Conservation (phyloP, 2,888 invertebrate species). For the Liodrosophila aerea region DNA sequence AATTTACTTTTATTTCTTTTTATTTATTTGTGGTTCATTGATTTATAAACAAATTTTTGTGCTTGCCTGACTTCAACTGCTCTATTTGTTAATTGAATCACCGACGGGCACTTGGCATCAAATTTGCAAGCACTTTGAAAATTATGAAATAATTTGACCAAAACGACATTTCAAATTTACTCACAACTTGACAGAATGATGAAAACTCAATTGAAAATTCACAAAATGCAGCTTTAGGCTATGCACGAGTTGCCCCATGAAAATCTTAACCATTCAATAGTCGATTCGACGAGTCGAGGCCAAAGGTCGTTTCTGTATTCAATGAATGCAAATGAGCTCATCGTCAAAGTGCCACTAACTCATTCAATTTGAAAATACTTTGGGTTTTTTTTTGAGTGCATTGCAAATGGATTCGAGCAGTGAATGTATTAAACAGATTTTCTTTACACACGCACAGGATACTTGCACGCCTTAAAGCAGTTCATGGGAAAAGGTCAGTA, state of each 20-base stretch:
- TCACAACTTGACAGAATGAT: slow-evolving; percentile 1
- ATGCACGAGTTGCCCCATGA: background rate
- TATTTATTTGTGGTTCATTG: slow-evolving; percentile 1
- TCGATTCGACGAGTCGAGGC: background rate
- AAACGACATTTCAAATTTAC: slow-evolving; percentile 1
- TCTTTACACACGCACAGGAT: slow-evolving; percentile 2
- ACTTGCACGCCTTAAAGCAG: slow-evolving; percentile 7
- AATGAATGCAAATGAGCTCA: slow-evolving; percentile 30
- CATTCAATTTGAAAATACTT: slow-evolving; percentile 14
- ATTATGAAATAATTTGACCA: slow-evolving; percentile 1
- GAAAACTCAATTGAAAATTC: slow-evolving; percentile 8
- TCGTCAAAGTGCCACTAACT: slow-evolving; percentile 10
- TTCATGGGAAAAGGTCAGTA: slow-evolving; percentile 9
- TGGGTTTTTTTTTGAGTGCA: slow-evolving; percentile 24
- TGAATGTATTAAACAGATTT: slow-evolving; percentile 12
- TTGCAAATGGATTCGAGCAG: slow-evolving; percentile 16
- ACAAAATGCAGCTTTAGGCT: slow-evolving; percentile 1
- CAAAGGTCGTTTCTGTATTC: slow-evolving; percentile 13
- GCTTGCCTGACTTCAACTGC: no score
- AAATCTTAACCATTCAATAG: background rate
- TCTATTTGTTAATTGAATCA: slow-evolving; percentile 20
- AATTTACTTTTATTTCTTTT: no score
- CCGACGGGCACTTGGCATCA: background rate
- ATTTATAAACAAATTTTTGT: slow-evolving; percentile 8
- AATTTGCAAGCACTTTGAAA: background rate